Conservation (phyloP, 2,888 invertebrate species). For the Cordilura impudica region DNA sequence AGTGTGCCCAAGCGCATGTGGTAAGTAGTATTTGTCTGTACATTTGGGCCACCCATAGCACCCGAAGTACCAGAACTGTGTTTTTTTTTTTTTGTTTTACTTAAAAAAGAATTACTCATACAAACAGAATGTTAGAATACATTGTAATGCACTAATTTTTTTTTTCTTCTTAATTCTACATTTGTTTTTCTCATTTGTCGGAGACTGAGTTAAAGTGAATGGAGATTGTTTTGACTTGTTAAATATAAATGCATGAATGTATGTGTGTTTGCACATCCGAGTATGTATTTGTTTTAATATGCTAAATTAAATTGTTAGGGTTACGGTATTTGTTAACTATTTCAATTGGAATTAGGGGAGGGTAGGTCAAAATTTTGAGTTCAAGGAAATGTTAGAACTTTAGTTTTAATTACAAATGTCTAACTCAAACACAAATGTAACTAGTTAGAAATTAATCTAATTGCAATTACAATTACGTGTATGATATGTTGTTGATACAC, state of each 20-base stretch:
- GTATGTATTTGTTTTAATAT: constrained; percentile 6
- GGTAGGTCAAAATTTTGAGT: constrained; percentile 38
- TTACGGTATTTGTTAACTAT: constrained; percentile 40
- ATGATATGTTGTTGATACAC: no score
- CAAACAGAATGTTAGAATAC: neutral
- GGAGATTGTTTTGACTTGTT: neutral
- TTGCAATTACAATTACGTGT: neutral
- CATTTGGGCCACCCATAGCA: neutral
- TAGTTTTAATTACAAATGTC: constrained; percentile 18
- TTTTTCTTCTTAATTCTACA: constrained; percentile 72
- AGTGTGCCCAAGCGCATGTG: constrained; percentile 89
- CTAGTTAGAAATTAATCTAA: neutral
- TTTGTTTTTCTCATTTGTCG: constrained; percentile 64
- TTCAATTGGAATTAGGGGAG: constrained; percentile 39
- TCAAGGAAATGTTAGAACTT: constrained; percentile 39
- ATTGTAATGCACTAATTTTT: neutral
- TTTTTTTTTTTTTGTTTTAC: constrained; percentile 30
- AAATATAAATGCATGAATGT: neutral
- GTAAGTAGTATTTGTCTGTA: constrained; percentile 79
- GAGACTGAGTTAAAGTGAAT: neutral
- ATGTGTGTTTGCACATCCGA: neutral
- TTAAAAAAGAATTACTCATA: neutral
- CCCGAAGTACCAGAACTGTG: constrained; percentile 6
- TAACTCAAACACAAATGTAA: neutral
- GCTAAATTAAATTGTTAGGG: constrained; percentile 34